A percentile compares a stretch with the other conserved stretches of the same genome.
Evolutionary conservation across 2,113 vertebrate species (phyloP).

Genomic region (Emberiza fucata): DNA sequence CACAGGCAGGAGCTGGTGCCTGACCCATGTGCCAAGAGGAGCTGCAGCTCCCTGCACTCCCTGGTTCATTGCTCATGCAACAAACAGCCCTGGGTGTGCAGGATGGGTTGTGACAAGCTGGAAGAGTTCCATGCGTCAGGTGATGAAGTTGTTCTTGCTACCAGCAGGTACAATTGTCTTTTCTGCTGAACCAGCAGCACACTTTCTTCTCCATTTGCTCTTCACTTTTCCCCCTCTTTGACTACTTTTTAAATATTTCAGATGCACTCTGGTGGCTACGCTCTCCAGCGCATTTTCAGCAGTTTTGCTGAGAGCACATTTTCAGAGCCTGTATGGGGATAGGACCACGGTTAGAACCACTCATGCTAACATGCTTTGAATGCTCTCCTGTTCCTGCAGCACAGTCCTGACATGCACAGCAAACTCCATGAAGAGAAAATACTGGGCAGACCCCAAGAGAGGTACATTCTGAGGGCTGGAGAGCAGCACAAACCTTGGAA

Average conservation of each 20-base stretch:
- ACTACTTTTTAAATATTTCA: constrained; percentile 26
- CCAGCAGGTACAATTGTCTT: constrained; percentile 13
- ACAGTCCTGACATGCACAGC: neutral
- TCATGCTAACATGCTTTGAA: neutral
- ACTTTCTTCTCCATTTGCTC: neutral
- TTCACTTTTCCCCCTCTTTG: neutral
- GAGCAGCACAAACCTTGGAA: neutral
- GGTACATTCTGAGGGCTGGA: no score
- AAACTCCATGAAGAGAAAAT: neutral
- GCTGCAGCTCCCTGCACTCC: neutral
- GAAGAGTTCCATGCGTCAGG: neutral
- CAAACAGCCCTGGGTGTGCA: constrained; percentile 14
- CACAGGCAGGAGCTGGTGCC: neutral
- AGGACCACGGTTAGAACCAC: neutral
- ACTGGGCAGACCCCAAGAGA: neutral
- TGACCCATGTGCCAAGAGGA: neutral
- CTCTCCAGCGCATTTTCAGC: neutral
- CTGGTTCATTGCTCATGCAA: constrained; percentile 2
- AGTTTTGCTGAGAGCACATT: neutral
- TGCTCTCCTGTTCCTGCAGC: neutral
- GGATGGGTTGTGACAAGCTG: constrained; percentile 28
- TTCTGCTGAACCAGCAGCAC: constrained; percentile 11
- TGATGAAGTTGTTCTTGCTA: constrained; percentile 1
- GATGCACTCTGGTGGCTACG: neutral
- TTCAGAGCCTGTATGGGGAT: neutral